Conservation (phyloP, 2,888 invertebrate genomes). For the Allacma fusca region DNA sequence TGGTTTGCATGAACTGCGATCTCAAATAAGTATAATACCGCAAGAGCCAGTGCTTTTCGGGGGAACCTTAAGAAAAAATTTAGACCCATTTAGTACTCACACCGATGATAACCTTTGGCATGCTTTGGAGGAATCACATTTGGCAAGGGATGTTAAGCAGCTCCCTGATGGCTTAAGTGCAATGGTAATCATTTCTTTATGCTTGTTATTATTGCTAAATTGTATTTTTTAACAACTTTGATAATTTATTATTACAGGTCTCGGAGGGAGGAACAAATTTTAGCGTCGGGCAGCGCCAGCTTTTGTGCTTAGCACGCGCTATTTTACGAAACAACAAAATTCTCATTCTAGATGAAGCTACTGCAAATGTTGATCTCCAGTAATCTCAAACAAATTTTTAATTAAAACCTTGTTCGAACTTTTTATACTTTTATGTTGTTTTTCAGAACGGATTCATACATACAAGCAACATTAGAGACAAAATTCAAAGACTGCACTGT, state of each 20-base stretch:
- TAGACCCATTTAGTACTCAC: conserved; percentile 55
- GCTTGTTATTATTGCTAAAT: too few species aligned
- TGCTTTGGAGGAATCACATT: conserved; percentile 53
- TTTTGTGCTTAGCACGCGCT: conserved; percentile 88
- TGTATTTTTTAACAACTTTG: not conserved
- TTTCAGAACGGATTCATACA: conserved; percentile 79
- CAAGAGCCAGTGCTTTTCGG: conserved; percentile 51
- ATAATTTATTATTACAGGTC: conserved; percentile 52
- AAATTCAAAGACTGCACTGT: conserved; percentile 86
- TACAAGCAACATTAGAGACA: conserved; percentile 81
- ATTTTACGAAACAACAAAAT: conserved; percentile 84
- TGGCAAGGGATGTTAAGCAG: conserved; percentile 49
- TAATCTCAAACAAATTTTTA: not conserved
- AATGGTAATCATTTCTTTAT: conserved; percentile 49
- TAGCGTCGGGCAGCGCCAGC: conserved; percentile 88
- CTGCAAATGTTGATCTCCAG: conserved; percentile 88
- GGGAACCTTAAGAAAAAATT: conserved; percentile 50
- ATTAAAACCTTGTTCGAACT: not conserved
- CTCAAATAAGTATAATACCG: conserved; percentile 55
- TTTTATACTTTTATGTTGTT: too few species aligned
- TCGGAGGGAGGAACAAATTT: conserved; percentile 81
- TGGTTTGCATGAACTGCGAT: conserved; percentile 56
- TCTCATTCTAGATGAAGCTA: conserved; percentile 89
- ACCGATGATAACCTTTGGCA: conserved; percentile 52
- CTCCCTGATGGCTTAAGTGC: conserved; percentile 48